Evolutionary conservation across 1,140 invertebrate genomes (phyloP).

Genomic region (Philopotamus ludificatus): DNA sequence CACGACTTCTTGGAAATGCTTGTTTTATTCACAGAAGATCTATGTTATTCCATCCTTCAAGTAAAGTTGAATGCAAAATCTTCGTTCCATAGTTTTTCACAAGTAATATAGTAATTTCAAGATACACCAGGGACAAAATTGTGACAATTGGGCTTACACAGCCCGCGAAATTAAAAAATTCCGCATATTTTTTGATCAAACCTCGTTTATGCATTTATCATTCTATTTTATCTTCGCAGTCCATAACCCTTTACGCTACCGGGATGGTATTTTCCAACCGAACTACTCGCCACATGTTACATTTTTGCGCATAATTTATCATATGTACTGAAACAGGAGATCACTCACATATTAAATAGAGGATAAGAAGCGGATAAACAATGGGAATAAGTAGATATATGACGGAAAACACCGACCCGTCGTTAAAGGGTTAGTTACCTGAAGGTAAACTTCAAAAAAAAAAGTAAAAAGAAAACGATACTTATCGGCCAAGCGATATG

Average conservation of each 20-base stretch:
- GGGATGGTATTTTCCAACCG: constrained; percentile 21
- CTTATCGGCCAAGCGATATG: constrained; percentile 35
- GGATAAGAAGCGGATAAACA: constrained; percentile 31
- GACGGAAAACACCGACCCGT: constrained; percentile 38
- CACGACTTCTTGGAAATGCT: too few relatives aligned
- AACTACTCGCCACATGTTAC: neutral
- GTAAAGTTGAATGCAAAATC: too few relatives aligned
- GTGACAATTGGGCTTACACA: too few relatives aligned
- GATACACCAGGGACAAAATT: neutral
- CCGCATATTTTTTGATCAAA: too few relatives aligned
- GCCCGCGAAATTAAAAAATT: too few relatives aligned
- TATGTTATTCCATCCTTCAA: too few relatives aligned
- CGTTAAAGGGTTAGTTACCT: constrained; percentile 42
- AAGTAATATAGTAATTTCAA: neutral
- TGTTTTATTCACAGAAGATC: too few relatives aligned
- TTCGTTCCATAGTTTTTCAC: neutral
- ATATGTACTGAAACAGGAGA: constrained; percentile 38
- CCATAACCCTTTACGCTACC: constrained; percentile 40
- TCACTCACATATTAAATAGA: constrained; percentile 17
- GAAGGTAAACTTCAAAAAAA: constrained; percentile 38
- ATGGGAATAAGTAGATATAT: constrained; percentile 17
- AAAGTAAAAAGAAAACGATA: constrained; percentile 26
- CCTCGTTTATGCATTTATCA: constrained; percentile 5
- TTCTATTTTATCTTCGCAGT: too few relatives aligned
- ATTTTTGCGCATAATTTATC: neutral